These are phyloP conservation scores for Aurelia sp. DNA, from an alignment of 30 jellyfish, hydroid and myxozoan species.

Conservation along the genomic window DNA sequence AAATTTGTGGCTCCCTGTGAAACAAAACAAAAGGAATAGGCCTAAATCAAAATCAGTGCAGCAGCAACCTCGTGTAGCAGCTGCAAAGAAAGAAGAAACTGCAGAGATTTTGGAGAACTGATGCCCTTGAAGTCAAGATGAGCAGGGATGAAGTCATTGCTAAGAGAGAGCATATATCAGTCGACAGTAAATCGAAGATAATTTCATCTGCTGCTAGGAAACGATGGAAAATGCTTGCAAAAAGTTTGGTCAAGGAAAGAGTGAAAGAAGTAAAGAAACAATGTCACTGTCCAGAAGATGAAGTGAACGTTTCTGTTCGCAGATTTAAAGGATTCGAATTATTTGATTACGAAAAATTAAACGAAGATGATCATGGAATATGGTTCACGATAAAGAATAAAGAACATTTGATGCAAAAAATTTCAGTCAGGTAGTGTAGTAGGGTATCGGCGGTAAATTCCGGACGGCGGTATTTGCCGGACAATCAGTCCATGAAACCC, in stretches of 20 bases:
- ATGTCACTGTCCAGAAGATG: neutral
- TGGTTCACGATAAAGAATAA: constrained; percentile 18
- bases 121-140: neutral
- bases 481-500: too few species aligned
- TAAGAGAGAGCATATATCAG: neutral
- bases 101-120: too few species aligned
- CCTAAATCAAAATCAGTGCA: too few species aligned
- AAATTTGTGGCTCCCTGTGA: too few species aligned
- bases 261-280: neutral
- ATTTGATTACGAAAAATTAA: neutral
- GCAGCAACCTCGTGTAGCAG: too few species aligned
- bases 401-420: too few species aligned
- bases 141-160: neutral
- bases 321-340: constrained; percentile 61
- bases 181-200: neutral
- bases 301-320: constrained; percentile 48
- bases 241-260: constrained; percentile 30
- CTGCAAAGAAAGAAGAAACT: too few species aligned
- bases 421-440: too few species aligned
- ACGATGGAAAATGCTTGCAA: constrained; percentile 69
- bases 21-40: too few species aligned
- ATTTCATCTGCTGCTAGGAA: constrained; percentile 44
- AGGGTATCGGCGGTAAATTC: too few species aligned
- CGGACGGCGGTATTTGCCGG: too few species aligned
- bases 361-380: constrained; percentile 7